Evolutionary conservation across 2,888 invertebrate genomes (phyloP), one percentile per base, ranked within the genome.

Genomic region (Caenorhabditis parvicauda): DNA sequence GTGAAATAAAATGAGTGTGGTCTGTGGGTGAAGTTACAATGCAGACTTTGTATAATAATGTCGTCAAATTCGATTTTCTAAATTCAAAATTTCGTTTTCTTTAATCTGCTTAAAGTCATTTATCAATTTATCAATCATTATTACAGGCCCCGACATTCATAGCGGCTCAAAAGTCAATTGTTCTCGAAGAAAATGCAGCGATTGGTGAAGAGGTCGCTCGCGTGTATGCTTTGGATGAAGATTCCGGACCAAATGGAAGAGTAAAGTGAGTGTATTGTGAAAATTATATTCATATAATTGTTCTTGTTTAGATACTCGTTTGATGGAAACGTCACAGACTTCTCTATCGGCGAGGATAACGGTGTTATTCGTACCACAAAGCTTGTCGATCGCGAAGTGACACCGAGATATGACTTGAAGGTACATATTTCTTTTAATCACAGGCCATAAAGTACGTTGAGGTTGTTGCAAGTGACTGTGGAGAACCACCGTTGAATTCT

Each of bases 151-250:
- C 93, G 0, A 85, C 90, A 25, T 95, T 96, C 84, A 91, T 92
- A 82, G 90, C 91, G 0, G 89, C 90, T 0, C 86, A 91, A 37
- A 92, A 93, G 82, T 91, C 92, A 84, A 93, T 94, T 82, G 89
- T 91, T 0, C 90, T 96, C 2, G 87, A 90, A 38, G 96, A 98
- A 82, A 90, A 89, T 81, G 91, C 92, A 1, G 88, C 90, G 0
- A 84, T 89, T 1, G 92, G 92, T 9, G 90, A 89, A 79, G 91
- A 91, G 74, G 89, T 96, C 32, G 88, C 94, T 24, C 85, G 89
- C 63, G 88, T 96, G 0, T 93, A 94, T 85, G 96, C 96, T 0
- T 93, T 92, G 82, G 98, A 98, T 81, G 89, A 90, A 0, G 98
- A 96, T 77, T 91, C 91, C 82, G 94, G 93, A 0, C 84, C 49